Evolutionary conservation across 2,113 vertebrate species (phyloP), one percentile per base, ranked within the genome.

Genomic region (Xiphophorus maculatus): DNA sequence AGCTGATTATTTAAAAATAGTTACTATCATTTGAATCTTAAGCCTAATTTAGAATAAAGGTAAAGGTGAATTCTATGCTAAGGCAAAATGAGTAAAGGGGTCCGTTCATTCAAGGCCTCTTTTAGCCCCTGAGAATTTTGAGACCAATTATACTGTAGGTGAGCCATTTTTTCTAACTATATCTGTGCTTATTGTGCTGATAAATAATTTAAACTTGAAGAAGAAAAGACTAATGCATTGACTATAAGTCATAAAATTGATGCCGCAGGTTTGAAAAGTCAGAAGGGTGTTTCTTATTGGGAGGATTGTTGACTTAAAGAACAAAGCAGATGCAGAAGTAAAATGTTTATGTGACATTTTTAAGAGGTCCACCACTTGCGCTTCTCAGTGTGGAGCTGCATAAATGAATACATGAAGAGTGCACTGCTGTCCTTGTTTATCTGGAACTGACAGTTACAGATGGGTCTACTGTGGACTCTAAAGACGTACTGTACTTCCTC

Each of bases 371-470:
- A 58, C 42, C 14, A 58, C 51, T 51, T 17, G 7, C 35, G 32
- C 27, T 17, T 68, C 69, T 77, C 58, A 72, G 6, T 78, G 69
- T 62, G 30, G 15, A 48, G 64, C 40, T 63, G 54, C 64, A 67
- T 51, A 63, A 63, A 51, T 35, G 6, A 70, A 58, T 71, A 32
- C 70, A 42, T 63, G 37, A 61, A 67, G 12, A 27, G 1, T 64
- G 12, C 27, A 0, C 42, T 32, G 44, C 70, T 19, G 76, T 17
- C 9, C 25, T 66, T 9, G 64, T 19, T 19, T 70, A 63, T 76
- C 15, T 73, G 61, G 35, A 22, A 27, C 70, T 83, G 22, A 37
- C 40, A 69, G 42, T 62, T 17, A 69, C 62, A 48, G 62, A 8
- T 69, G 37, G 40, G n/a, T 13, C 17, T 33, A 14, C 44, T 32